Evolutionary conservation across 2,113 vertebrate genomes (phyloP).

Genomic region (Amphiprion percula): DNA sequence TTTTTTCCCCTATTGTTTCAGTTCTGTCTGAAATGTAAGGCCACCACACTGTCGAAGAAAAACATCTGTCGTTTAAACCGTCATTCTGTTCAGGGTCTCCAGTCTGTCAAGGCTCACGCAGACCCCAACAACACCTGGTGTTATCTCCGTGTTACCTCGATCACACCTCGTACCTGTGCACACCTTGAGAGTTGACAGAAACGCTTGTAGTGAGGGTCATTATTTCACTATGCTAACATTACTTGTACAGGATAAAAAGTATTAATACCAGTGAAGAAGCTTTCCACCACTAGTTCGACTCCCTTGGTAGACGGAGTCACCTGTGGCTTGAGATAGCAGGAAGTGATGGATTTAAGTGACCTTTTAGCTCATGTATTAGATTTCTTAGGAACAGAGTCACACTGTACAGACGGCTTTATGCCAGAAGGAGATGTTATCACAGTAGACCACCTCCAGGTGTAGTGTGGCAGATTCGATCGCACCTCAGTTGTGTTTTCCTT

Average conservation of each 20-base stretch:
- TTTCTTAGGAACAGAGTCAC: no score
- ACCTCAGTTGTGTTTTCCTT: no score
- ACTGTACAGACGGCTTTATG: no score
- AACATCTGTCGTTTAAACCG: neutral
- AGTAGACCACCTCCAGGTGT: no score
- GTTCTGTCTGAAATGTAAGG: neutral
- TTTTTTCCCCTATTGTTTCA: slow-evolving; percentile 28
- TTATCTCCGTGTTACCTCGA: no score
- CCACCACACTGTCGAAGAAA: neutral
- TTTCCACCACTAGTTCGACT: neutral
- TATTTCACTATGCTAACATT: no score
- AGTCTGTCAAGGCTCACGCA: neutral
- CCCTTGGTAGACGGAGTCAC: neutral
- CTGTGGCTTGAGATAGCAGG: no score
- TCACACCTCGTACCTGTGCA: neutral
- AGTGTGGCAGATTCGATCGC: no score
- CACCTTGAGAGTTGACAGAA: neutral
- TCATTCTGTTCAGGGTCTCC: neutral
- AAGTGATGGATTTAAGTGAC: no score
- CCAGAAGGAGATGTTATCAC: no score
- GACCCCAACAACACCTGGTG: neutral
- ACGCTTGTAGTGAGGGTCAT: neutral
- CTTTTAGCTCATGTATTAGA: no score
- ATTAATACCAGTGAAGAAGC: neutral
- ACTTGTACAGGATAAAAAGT: no score